Base-by-base conservation (phyloP, 2,113 vertebrate species). In the Leptodactylus fuscus region DNA sequence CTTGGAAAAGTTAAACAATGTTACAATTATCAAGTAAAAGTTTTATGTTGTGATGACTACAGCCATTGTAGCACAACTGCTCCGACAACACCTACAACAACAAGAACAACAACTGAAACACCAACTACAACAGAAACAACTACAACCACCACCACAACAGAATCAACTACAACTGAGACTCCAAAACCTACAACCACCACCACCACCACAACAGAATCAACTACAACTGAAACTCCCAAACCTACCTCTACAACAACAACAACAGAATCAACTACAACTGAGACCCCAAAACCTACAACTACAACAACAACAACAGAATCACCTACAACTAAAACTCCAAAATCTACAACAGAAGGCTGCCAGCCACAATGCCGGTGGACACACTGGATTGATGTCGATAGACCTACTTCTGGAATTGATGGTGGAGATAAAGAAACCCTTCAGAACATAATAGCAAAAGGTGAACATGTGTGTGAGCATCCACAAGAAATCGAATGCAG, bases 401-500 rank as follows among this genome's bases (percentile, higher is more conserved):
- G 38, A 58, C 78, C 78, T 34, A 62, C 27, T 11, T 34, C 70
- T 44, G 85, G 85, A 18, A 36, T 48, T 41, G 53, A 78, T 69
- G 60, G 48, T 24, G 83, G 83, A 69, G 81, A 83, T 27, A 53
- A 12, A 27, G 70, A 67, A 22, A 69, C 62, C 22, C 60, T 6
- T 41, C 12, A 44, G 5, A 71, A 36, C 22, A 82, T 44, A 24
- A 62, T 18, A 0, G 29, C 51, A 27, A 53, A 53, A 65, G 81
- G 8, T 9, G 3, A 55, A 32, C 18, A 20, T 15, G 44, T 70
- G 13, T 87, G 94, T 7, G 58, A 87, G 1, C 80, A 81, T 2
- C 94, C 94, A 0, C 71, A 34, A 51, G 36, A 88, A n/a, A 91
- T 95, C 4, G 15, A 93, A 36, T 95, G 94, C 83, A 89, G 87